A percentile compares a stretch with the other conserved stretches of the same genome.
Evolutionary conservation across 2,888 invertebrate species (phyloP).

Genomic region (Athrips mouffetella): DNA sequence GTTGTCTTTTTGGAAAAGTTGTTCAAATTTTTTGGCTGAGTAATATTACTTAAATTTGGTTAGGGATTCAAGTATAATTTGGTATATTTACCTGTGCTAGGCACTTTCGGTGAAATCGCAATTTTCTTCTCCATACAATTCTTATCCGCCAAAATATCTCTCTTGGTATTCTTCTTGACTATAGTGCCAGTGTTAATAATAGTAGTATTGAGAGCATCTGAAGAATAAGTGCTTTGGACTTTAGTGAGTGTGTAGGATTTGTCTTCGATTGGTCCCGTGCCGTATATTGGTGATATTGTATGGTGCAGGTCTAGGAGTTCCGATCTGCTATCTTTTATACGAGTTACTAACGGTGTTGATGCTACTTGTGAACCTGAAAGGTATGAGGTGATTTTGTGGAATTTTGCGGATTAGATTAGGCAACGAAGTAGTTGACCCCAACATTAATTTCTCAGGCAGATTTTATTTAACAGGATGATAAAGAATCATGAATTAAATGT

Average conservation of each 20-base stretch:
- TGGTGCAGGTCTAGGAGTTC: slow-evolving; percentile 56
- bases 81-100: slow-evolving; percentile 28
- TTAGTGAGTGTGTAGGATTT: slow-evolving; percentile 55
- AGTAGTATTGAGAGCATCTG: slow-evolving; percentile 47
- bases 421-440: too few species aligned
- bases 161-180: slow-evolving; percentile 49
- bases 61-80: background rate
- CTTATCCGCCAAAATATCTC: slow-evolving; percentile 53
- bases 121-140: slow-evolving; percentile 51
- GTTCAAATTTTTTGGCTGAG: too few species aligned
- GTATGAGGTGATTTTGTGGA: background rate
- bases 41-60: too few species aligned
- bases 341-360: slow-evolving; percentile 58
- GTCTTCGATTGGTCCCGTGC: slow-evolving; percentile 53
- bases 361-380: slow-evolving; percentile 54
- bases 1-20: too few species aligned
- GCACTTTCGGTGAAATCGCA: slow-evolving; percentile 28
- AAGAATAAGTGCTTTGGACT: slow-evolving; percentile 31
- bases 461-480: too few species aligned
- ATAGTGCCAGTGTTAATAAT: slow-evolving; percentile 60
- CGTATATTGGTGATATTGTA: slow-evolving; percentile 70
- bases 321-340: slow-evolving; percentile 38
- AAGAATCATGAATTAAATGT: too few species aligned
- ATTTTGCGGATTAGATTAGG: too few species aligned
- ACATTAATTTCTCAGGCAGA: too few species aligned